Evolutionary conservation across 2,888 invertebrate species (phyloP).

Genomic region (Agrotis exclamationis): DNA sequence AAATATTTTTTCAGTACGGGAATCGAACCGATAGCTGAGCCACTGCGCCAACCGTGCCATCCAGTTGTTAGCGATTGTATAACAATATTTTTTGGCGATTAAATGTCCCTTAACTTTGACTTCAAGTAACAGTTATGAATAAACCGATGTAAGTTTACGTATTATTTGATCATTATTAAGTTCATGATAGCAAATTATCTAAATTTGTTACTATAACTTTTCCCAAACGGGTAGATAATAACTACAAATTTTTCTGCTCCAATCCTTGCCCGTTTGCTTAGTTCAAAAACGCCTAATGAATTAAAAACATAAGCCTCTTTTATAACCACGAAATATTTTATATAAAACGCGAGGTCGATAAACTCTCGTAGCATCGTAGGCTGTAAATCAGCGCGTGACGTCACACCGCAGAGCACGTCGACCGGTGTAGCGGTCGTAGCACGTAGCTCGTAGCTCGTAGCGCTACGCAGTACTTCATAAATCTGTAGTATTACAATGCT

Average conservation of each 20-base stretch:
- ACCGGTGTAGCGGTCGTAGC: slow-evolving; percentile 66
- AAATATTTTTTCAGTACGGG: too few species aligned
- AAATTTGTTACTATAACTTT: not conserved
- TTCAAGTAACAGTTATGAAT: not conserved
- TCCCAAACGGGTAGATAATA: too few species aligned
- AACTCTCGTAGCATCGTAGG: slow-evolving; percentile 70
- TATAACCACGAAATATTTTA: slow-evolving; percentile 30
- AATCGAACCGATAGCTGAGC: too few species aligned
- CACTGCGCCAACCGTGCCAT: too few species aligned
- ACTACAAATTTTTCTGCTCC: too few species aligned
- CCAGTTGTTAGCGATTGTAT: not conserved
- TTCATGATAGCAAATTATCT: not conserved
- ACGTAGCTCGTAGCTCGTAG: slow-evolving; percentile 55
- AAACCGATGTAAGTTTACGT: too few species aligned
- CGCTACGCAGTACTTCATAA: slow-evolving; percentile 59
- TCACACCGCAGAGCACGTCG: slow-evolving; percentile 68
- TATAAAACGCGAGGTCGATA: slow-evolving; percentile 67
- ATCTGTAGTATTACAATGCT: slow-evolving; percentile 49
- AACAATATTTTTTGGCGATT: not conserved
- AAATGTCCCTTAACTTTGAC: not conserved
- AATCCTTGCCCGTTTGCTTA: not conserved
- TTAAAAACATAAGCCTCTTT: slow-evolving; percentile 11
- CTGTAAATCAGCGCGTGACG: slow-evolving; percentile 77
- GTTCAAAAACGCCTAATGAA: not conserved
- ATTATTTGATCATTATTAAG: not conserved